Percentiles rank a stretch among this genome's conserved stretches.
phyloP scores from a whole-genome alignment of 2,797 vertebrate genomes.

The Ibycter americanus region DNA sequence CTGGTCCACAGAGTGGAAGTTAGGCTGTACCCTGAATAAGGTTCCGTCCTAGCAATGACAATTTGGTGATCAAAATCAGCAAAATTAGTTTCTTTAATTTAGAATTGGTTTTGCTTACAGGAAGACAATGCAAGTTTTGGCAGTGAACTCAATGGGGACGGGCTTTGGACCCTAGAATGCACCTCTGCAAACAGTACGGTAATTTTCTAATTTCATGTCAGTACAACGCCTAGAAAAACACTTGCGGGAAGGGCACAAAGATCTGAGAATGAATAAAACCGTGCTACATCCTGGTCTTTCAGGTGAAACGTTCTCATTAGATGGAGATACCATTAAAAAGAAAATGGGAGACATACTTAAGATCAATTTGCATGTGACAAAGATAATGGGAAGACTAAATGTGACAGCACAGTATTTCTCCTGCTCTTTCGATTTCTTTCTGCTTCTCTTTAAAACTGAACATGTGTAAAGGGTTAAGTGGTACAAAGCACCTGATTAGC shows the following conservation, averaged over 20 bases:
- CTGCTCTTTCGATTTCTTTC: neutral
- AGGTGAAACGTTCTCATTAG: conserved; percentile 1
- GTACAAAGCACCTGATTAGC: neutral
- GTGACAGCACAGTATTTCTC: neutral
- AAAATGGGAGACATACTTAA: conserved; percentile 1
- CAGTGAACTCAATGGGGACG: neutral
- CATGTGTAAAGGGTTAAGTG: neutral
- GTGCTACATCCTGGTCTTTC: neutral
- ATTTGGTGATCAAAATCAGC: conserved; percentile 50
- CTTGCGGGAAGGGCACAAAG: neutral
- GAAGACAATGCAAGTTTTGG: neutral
- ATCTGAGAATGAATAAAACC: conserved; percentile 39
- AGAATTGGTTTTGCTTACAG: neutral
- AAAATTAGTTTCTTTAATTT: neutral
- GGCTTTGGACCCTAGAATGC: conserved; percentile 6
- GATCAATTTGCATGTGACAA: neutral
- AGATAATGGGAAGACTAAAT: neutral
- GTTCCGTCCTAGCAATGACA: conserved; percentile 55
- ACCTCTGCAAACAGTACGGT: neutral
- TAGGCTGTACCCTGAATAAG: conserved; percentile 68
- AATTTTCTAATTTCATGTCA: conserved; percentile 35
- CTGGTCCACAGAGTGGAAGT: conserved; percentile 71
- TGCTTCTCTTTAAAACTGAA: neutral
- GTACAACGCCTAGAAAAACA: neutral
- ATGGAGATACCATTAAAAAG: neutral